These are phyloP conservation scores for Sternarchorhynchus goeldii DNA, from an alignment of 2,797 vertebrate genomes.

Conservation along the genomic window DNA sequence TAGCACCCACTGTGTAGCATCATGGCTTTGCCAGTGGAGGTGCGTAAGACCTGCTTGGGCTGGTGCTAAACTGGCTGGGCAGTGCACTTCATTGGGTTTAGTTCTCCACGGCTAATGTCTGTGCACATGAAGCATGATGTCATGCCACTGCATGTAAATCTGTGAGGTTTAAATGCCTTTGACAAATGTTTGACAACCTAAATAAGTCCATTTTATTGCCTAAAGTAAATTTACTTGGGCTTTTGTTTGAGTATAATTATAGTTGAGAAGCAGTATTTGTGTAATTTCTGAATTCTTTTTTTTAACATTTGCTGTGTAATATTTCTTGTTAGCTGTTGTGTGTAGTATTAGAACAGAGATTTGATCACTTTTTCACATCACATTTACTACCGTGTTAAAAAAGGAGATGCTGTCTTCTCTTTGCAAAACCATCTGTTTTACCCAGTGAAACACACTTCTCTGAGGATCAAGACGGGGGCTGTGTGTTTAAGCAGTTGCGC, in stretches of 20 bases:
- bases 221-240: no score
- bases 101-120: neutral
- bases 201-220: no score
- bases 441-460: constrained; percentile 19
- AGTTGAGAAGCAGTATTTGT: no score
- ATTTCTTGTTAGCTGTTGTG: neutral
- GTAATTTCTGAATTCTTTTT: neutral
- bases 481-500: constrained; percentile 18
- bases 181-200: no score
- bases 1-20: constrained; percentile 30
- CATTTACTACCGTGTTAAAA: neutral
- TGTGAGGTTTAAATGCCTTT: no score
- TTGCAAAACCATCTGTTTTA: neutral
- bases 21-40: constrained; percentile 39
- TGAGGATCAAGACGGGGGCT: constrained; percentile 8
- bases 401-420: constrained; percentile 26
- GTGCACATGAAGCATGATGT: no score
- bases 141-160: no score
- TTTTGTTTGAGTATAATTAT: no score
- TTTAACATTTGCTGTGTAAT: neutral
- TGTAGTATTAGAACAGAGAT: neutral
- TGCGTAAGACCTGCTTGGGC: constrained; percentile 15
- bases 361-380: neutral
- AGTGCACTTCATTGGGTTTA: constrained; percentile 14
- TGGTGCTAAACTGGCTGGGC: constrained; percentile 36